These are phyloP conservation scores for Pyrrhura leucotis DNA, from an alignment of 2,797 vertebrate species.

Conservation along the genomic window DNA sequence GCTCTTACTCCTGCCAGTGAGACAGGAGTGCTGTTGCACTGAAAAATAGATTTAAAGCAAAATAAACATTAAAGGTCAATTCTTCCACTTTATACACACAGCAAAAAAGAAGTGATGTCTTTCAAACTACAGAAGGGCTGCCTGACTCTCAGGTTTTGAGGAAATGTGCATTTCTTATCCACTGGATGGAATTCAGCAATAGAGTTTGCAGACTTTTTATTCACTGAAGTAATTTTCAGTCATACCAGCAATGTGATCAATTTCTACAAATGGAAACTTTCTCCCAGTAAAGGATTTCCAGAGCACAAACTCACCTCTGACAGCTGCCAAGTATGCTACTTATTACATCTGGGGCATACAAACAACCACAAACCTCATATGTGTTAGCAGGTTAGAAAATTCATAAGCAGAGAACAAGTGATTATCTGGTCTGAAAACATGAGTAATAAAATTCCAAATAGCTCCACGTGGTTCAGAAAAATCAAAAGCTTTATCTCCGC, in stretches of 20 bases:
- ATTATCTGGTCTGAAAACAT: neutral
- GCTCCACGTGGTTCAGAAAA: slow-evolving; percentile 7
- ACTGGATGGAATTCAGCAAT: neutral
- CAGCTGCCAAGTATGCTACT: neutral
- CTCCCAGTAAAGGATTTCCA: neutral
- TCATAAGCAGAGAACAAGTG: neutral
- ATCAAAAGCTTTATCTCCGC: slow-evolving; percentile 42
- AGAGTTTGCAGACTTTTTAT: neutral
- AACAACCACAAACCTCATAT: neutral
- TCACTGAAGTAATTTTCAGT: neutral
- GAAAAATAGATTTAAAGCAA: neutral
- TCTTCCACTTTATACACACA: neutral
- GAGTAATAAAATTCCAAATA: neutral
- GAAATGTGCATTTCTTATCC: neutral
- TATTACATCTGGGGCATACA: neutral
- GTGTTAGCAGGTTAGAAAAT: neutral
- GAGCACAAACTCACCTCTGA: neutral
- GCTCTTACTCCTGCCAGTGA: neutral
- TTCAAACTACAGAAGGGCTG: neutral
- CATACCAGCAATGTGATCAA: neutral
- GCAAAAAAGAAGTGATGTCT: neutral
- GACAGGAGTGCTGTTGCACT: neutral
- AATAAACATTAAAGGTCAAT: neutral
- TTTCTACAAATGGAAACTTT: neutral
- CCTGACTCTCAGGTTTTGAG: neutral